Base-by-base conservation (phyloP, 2,113 vertebrate species). In the Cololabis saira region DNA sequence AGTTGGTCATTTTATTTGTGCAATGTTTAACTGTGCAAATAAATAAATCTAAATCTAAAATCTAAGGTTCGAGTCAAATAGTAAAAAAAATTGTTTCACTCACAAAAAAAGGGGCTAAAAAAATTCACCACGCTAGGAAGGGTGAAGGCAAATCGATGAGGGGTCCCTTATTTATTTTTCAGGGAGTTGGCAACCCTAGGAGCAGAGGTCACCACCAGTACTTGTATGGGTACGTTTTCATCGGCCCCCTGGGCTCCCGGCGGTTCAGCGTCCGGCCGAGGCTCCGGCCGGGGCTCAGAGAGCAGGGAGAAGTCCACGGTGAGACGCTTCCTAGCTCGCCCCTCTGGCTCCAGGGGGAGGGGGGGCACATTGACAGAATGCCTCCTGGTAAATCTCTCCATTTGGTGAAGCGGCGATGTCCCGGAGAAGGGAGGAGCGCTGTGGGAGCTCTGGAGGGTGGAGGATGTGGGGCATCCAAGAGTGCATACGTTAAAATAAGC, bases 261-360 rank as follows among this genome's bases (percentile, higher is more conserved):
- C 5, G 56, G 19, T 37, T 24, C 74, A 8, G 53, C 40, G 64
- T 92, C 92, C 81, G 90, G 93, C 58, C 74, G 91, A 65, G 90
- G 81, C 72, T 71, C 60, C 43, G 69, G 49, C 52, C 91, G 65
- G 13, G 93, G 92, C 41, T 83, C 60, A 6, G 91, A 92, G 58
- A 98, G 93, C 55, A 96, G 87, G 61, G 96, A 97, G 88, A 98
- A 97, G 84, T 98, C 96, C 96, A 98, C 84, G 59, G 97, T 98
- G 92, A 94, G 88, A 55, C 95, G 93, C 76, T 95, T 94, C 82
- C 86, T 87, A 53, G 83, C 91, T 67, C 87, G 74, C 67, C 92
- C 94, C 55, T 93, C 93, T 5, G 92, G 89, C 61, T 92, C 91
- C 76, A 76, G 82, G 0, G 86, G 83, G 71, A 92, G 80, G 69